Conservation (phyloP, 2,797 vertebrate genomes). For the Chelmon rostratus region DNA sequence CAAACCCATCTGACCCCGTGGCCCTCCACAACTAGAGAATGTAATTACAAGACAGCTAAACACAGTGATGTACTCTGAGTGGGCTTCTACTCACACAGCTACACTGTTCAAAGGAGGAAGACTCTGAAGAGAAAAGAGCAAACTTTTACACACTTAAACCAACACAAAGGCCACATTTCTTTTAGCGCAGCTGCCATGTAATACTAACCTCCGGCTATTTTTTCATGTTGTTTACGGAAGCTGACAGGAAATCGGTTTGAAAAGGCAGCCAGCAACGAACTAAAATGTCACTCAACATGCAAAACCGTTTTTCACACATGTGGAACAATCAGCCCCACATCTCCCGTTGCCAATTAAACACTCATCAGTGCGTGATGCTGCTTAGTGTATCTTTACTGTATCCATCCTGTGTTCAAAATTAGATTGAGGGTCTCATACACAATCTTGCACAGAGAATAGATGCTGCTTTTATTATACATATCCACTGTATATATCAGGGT, state of each 20-base stretch:
- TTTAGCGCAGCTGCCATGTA: constrained; percentile 6
- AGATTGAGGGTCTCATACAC: not conserved
- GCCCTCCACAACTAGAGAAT: constrained; percentile 56
- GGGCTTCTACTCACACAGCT: not conserved
- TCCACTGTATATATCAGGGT: no score
- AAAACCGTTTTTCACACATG: not conserved
- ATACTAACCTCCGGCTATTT: not conserved
- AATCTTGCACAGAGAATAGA: not conserved
- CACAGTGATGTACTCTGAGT: constrained; percentile 35
- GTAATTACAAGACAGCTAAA: constrained; percentile 73
- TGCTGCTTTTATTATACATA: not conserved
- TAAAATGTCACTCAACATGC: not conserved
- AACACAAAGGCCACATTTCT: not conserved
- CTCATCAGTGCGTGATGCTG: not conserved
- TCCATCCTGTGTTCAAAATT: constrained; percentile 10
- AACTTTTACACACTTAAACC: constrained; percentile 10
- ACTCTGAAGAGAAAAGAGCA: constrained; percentile 5
- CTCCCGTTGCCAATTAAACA: constrained; percentile 1
- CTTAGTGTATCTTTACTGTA: not conserved
- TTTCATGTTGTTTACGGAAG: not conserved
- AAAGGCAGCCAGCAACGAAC: not conserved
- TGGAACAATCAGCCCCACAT: not conserved
- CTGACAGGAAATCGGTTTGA: not conserved
- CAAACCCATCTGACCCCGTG: constrained; percentile 69
- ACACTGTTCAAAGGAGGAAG: not conserved